phyloP scores from a whole-genome alignment of 2,113 vertebrate species.

The Willisornis vidua region DNA sequence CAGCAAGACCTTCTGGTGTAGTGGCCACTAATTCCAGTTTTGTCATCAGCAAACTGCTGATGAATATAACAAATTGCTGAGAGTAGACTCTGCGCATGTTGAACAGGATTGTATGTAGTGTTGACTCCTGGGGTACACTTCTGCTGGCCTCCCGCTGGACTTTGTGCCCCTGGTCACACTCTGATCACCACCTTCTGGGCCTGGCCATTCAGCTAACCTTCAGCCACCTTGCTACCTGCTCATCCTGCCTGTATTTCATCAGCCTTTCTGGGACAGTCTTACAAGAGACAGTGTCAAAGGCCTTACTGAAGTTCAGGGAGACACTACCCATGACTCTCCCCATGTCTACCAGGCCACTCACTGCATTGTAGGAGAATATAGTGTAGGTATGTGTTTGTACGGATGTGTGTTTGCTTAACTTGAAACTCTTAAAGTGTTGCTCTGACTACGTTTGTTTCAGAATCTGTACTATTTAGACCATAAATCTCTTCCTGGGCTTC shows the following conservation, averaged over 20 bases:
- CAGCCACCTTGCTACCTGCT: neutral
- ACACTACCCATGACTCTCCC: neutral
- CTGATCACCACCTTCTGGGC: neutral
- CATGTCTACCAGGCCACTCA: neutral
- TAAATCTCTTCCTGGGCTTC: neutral
- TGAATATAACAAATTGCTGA: neutral
- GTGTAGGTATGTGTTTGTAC: neutral
- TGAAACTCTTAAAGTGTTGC: neutral
- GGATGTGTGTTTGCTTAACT: neutral
- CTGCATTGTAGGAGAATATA: neutral
- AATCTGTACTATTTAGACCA: neutral
- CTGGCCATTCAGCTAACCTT: neutral
- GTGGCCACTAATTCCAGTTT: neutral
- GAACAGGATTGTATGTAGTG: neutral
- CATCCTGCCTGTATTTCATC: neutral
- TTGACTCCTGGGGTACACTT: neutral
- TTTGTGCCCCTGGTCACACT: neutral
- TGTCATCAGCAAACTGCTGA: neutral
- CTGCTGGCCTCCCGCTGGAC: too few species aligned
- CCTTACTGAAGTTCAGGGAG: neutral
- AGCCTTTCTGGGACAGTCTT: neutral
- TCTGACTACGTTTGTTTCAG: neutral
- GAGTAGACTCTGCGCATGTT: fast-evolving
- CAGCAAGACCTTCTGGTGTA: neutral
- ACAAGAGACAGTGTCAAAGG: neutral